Conservation (phyloP, 2,797 vertebrate species). For the Ptychobarbus kaznakovi region DNA sequence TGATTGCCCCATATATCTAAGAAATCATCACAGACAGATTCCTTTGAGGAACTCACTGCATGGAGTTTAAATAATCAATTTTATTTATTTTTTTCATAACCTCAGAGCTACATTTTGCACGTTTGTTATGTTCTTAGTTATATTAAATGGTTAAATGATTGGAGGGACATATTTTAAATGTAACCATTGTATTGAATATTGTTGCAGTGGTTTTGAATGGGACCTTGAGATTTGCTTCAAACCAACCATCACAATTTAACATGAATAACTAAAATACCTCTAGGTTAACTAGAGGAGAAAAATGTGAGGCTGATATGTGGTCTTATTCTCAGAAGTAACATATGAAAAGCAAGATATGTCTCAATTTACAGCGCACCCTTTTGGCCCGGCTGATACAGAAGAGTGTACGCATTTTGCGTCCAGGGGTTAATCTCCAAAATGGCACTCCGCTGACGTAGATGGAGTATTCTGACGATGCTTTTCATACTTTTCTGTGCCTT, state of each 20-base stretch:
- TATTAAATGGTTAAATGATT: neutral
- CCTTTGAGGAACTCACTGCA: neutral
- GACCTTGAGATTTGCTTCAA: neutral
- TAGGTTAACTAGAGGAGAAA: neutral
- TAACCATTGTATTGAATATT: neutral
- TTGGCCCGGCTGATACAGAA: too few species aligned
- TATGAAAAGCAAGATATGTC: neutral
- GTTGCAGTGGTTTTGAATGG: neutral
- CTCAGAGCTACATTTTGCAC: neutral
- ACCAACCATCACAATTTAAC: neutral
- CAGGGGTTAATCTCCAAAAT: too few species aligned
- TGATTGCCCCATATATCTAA: neutral
- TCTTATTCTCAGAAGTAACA: neutral
- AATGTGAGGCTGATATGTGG: neutral
- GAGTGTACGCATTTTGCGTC: too few species aligned
- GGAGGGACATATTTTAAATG: neutral
- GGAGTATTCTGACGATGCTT: too few species aligned
- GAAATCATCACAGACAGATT: neutral
- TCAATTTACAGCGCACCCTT: neutral
- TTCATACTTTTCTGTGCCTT: too few species aligned
- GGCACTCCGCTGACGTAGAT: too few species aligned
- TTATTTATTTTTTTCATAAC: neutral
- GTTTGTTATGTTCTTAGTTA: neutral
- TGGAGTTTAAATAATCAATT: neutral
- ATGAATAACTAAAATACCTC: neutral